Conservation (phyloP, 2,888 invertebrate species). For the Druceiella hillmani region DNA sequence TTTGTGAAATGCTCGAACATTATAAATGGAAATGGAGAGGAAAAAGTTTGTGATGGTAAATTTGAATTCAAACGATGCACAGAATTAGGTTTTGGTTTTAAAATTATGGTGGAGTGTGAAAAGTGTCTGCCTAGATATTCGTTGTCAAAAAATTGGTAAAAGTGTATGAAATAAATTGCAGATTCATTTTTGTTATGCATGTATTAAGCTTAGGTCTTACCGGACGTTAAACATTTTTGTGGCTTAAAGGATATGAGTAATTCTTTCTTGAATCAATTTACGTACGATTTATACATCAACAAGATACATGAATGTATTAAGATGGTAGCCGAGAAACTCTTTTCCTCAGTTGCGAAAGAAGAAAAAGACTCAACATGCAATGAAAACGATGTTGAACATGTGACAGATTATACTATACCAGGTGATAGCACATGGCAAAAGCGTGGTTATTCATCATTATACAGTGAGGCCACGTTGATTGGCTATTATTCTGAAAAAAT, state of each 20-base stretch:
- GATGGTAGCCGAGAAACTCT: constrained; percentile 9
- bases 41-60: too few species aligned
- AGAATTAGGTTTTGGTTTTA: too few species aligned
- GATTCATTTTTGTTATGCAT: too few species aligned
- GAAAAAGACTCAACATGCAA: constrained; percentile 19
- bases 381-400: constrained; percentile 22
- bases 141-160: too few species aligned
- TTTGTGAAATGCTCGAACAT: too few species aligned
- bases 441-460: constrained; percentile 23
- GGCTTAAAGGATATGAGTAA: constrained; percentile 1
- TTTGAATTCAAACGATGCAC: too few species aligned
- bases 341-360: constrained; percentile 15
- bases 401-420: constrained; percentile 23
- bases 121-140: too few species aligned
- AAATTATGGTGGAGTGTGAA: too few species aligned
- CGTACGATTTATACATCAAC: constrained; percentile 12
- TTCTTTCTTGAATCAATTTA: constrained; percentile 12
- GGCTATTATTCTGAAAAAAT: constrained; percentile 23
- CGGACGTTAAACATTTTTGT: not conserved
- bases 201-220: too few species aligned
- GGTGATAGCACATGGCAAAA: constrained; percentile 26
- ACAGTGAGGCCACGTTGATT: constrained; percentile 23
- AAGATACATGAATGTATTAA: constrained; percentile 12
- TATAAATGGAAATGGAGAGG: too few species aligned
- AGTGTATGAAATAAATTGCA: too few species aligned